Evolutionary conservation across 2,888 invertebrate genomes (phyloP), one percentile per base, ranked within the genome.

Genomic region (Chrysolina haemoptera): DNA sequence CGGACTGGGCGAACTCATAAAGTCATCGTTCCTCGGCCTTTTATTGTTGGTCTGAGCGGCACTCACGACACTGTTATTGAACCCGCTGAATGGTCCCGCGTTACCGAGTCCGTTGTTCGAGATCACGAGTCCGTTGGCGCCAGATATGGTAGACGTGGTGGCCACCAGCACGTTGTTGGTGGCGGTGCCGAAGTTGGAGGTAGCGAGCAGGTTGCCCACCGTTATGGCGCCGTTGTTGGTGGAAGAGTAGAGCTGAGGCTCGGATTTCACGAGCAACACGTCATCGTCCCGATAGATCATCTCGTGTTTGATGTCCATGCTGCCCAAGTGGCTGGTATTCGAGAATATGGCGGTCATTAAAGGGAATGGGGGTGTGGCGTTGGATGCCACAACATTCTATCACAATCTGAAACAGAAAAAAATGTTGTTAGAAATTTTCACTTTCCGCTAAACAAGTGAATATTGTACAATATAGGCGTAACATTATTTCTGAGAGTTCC

Each of bases 221-320:
- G 81, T 80, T 8, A 79, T 73, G 50, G 73, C 81, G 62, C 80
- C 80, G 75, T 78, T 80, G 55, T 70, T 78, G 35, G 83, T 78
- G 66, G 82, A 78, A 79, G 86, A 86, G 67, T 83, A 84, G 73
- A 85, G 81, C 72, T 86, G 87, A 75, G 87, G 89, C 84, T 87
- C 89, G 76, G 88, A 86, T 87, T 91, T 91, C 81, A 90, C 90
- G 79, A 87, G 84, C 81, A 87, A 83, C 79, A 86, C 83, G 80
- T 87, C 86, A 85, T 87, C 90, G 79, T 88, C 88, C 84, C 85
- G 90, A 89, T 87, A 91, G 88, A 91, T 90, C 89, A 92, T 90
- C 86, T 92, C 92, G 90, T 91, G 91, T 86, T 92, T 92, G 87
- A 92, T 87, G 88, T 92, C 92, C 92, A 92, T 92, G 67, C 40